phyloP scores from a whole-genome alignment of 2,797 vertebrate genomes.

The Cirrhinus molitorella region DNA sequence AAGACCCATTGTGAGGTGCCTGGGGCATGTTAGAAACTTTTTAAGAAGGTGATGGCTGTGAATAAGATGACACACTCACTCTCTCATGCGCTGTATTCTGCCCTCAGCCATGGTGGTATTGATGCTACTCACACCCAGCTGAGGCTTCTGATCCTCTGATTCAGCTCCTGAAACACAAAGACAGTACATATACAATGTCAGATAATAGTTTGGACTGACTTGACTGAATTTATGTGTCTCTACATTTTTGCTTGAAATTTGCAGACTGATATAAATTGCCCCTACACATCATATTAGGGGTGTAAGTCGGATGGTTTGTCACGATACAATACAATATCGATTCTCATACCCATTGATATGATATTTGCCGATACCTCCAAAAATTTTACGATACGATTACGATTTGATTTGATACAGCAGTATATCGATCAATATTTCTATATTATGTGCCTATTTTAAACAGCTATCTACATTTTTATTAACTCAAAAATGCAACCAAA shows the following conservation, averaged over 20 bases:
- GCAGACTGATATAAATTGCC: neutral
- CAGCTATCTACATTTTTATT: no score
- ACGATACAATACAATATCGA: no score
- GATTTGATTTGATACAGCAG: no score
- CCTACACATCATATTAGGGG: no score
- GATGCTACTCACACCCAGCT: constrained; percentile 37
- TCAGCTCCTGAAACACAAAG: constrained; percentile 56
- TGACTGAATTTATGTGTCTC: neutral
- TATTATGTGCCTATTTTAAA: no score
- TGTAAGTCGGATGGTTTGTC: no score
- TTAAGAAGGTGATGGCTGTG: constrained; percentile 9
- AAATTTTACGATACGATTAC: no score
- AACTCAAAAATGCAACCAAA: no score
- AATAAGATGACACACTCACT: constrained; percentile 74
- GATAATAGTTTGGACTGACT: neutral
- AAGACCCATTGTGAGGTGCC: neutral
- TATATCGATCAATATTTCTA: no score
- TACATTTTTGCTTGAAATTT: neutral
- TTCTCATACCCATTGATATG: no score
- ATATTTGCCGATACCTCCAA: no score
- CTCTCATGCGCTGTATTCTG: constrained; percentile 72
- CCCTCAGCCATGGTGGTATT: constrained; percentile 59
- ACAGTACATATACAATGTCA: constrained; percentile 1
- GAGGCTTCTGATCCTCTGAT: constrained; percentile 64
- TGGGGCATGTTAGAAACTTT: constrained; percentile 1